Percentiles rank a stretch among this genome's conserved stretches.
These are phyloP conservation scores for Leptarthrus brevirostris DNA, from an alignment of 2,888 invertebrate species.

Conservation along the genomic window DNA sequence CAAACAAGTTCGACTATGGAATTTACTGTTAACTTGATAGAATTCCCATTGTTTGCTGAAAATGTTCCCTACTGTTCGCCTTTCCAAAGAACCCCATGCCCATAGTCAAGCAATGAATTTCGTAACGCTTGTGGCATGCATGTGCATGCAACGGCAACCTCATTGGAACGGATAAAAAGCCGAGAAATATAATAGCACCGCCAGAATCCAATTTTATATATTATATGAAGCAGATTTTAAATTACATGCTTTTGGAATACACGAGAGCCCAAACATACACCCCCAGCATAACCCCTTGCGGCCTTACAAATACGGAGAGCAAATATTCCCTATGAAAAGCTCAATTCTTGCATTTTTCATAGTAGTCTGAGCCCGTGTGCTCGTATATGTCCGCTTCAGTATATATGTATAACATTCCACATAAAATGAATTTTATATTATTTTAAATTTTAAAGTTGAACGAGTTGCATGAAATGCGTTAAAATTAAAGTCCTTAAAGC, in stretches of 20 bases:
- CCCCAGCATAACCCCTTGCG: neutral
- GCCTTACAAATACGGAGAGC: neutral
- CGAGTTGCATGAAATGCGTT: conserved; percentile 27
- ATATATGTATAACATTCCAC: conserved; percentile 15
- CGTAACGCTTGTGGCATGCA: conserved; percentile 13
- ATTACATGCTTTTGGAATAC: conserved; percentile 39
- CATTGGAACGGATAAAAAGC: conserved; percentile 30
- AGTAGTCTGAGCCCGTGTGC: conserved; percentile 30
- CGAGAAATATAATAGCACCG: conserved; percentile 40
- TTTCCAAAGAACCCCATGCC: too few relatives aligned
- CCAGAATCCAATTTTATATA: conserved; percentile 48
- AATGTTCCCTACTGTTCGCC: too few relatives aligned
- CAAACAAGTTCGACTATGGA: too few relatives aligned
- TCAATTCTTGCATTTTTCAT: conserved; percentile 42
- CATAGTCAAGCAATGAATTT: neutral
- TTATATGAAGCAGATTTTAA: conserved; percentile 47
- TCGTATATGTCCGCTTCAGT: neutral
- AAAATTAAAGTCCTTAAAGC: conserved; percentile 38
- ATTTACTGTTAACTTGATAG: too few relatives aligned
- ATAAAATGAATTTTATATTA: conserved; percentile 48
- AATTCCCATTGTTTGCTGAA: too few relatives aligned
- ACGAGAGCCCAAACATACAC: conserved; percentile 34
- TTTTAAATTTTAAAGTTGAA: conserved; percentile 45
- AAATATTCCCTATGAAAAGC: conserved; percentile 37
- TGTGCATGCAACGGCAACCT: neutral